Conservation (phyloP, 2,888 invertebrate genomes). For the Adineta ricciae region DNA sequence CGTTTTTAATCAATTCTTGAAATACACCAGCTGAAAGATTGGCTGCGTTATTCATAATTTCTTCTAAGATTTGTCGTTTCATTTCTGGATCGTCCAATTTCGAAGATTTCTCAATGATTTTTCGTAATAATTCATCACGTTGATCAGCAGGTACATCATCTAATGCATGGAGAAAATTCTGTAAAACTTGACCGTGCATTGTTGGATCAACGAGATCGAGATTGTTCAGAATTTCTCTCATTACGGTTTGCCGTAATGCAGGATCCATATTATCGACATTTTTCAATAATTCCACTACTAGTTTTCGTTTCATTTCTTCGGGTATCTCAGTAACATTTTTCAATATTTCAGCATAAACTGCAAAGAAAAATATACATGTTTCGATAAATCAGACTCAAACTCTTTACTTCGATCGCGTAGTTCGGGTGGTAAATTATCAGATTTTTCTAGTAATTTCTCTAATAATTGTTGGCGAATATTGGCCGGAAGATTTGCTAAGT, state of each 20-base stretch:
- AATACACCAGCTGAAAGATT: background rate
- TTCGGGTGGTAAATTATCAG: background rate
- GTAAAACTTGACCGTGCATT: conserved; percentile 1
- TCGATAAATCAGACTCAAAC: background rate
- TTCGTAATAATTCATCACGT: conserved; percentile 7
- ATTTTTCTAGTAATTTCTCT: conserved; percentile 1
- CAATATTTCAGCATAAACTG: conserved; percentile 19
- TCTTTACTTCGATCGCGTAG: conserved; percentile 13
- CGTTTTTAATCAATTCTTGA: conserved; percentile 15
- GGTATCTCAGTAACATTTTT: conserved; percentile 4
- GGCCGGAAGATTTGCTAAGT: background rate
- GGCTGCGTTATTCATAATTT: background rate
- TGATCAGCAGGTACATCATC: background rate
- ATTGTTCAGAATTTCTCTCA: conserved; percentile 13
- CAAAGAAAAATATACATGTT: background rate
- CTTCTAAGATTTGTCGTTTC: conserved; percentile 1
- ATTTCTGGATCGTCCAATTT: conserved; percentile 15
- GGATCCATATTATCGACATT: conserved; percentile 16
- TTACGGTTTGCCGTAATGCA: background rate
- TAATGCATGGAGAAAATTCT: background rate
- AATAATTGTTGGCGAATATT: conserved; percentile 17
- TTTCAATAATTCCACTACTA: conserved; percentile 21
- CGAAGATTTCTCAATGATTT: conserved; percentile 16
- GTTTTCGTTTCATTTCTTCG: background rate
- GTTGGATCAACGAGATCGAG: background rate